Evolutionary conservation across 2,888 invertebrate species (phyloP).

Genomic region (Aquatica leii): DNA sequence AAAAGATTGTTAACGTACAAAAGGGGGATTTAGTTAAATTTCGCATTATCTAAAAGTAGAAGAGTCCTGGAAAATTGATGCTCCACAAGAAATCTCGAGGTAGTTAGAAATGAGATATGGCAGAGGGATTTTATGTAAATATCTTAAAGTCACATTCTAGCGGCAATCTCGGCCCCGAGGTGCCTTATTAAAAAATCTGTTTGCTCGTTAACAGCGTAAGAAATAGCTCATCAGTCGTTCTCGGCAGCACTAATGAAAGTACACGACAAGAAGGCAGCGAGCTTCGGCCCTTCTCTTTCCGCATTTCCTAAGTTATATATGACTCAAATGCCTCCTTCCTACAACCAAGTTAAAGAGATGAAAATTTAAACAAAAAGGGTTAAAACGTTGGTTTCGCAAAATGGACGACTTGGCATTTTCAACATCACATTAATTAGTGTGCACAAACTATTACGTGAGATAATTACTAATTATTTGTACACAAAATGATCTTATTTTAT

Average conservation of each 20-base stretch:
- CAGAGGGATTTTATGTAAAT: constrained; percentile 47
- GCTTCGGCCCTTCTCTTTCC: constrained; percentile 43
- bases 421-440: constrained; percentile 26
- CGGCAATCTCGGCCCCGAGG: constrained; percentile 42
- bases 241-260: constrained; percentile 49
- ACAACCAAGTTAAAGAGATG: constrained; percentile 21
- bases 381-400: constrained; percentile 23
- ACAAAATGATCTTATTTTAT: not conserved
- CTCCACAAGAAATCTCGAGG: constrained; percentile 24
- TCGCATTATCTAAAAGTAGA: not conserved
- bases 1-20: not conserved
- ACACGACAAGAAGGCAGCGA: constrained; percentile 42
- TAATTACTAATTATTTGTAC: constrained; percentile 20
- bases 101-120: constrained; percentile 27
- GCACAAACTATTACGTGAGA: constrained; percentile 26
- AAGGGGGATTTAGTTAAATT: constrained; percentile 2
- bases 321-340: constrained; percentile 19
- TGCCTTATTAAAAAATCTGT: constrained; percentile 53
- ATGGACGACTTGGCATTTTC: constrained; percentile 23
- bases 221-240: constrained; percentile 47
- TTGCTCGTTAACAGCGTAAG: constrained; percentile 51
- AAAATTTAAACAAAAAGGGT: constrained; percentile 35
- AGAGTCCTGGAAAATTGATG: constrained; percentile 22
- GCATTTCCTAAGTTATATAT: constrained; percentile 30
- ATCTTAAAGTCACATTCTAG: constrained; percentile 46